Conservation (phyloP, 2,888 invertebrate genomes). For the Neoitamus cyanurus region DNA sequence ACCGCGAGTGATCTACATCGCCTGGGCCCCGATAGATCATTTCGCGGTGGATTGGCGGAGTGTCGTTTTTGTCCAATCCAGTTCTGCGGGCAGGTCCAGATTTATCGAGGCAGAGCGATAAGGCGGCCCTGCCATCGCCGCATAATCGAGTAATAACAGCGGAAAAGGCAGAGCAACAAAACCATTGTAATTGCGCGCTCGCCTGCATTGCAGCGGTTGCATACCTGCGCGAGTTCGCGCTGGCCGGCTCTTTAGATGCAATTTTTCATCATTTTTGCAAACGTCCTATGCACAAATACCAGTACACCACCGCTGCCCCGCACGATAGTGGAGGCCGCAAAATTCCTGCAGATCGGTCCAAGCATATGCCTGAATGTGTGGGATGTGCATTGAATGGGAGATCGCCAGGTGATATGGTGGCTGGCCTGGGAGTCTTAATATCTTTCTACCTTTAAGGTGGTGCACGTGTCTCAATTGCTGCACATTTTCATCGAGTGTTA, state of each 20-base stretch:
- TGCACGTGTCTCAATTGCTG: constrained; percentile 37
- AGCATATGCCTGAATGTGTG: constrained; percentile 16
- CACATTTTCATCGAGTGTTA: constrained; percentile 34
- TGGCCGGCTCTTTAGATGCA: constrained; percentile 1
- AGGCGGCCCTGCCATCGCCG: constrained; percentile 9
- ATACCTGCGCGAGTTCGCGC: not conserved
- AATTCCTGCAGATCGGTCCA: constrained; percentile 13
- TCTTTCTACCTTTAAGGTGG: constrained; percentile 25
- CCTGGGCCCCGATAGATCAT: constrained; percentile 22
- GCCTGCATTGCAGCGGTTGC: not conserved
- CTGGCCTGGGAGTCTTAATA: not conserved
- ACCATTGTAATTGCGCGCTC: constrained; percentile 18
- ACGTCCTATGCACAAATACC: not conserved
- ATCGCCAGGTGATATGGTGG: constrained; percentile 32
- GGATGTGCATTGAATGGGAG: constrained; percentile 37
- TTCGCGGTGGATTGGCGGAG: constrained; percentile 5
- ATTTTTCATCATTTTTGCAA: constrained; percentile 39
- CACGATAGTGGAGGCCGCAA: constrained; percentile 4
- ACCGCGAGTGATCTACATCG: constrained; percentile 34
- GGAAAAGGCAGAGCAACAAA: not conserved
- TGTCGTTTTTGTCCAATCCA: constrained; percentile 12
- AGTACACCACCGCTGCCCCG: not conserved
- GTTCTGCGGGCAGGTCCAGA: constrained; percentile 18
- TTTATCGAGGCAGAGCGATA: constrained; percentile 25
- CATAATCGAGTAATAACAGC: constrained; percentile 13